Base-by-base conservation (phyloP, 1,140 invertebrate genomes). In the Drosophila nikananu region DNA sequence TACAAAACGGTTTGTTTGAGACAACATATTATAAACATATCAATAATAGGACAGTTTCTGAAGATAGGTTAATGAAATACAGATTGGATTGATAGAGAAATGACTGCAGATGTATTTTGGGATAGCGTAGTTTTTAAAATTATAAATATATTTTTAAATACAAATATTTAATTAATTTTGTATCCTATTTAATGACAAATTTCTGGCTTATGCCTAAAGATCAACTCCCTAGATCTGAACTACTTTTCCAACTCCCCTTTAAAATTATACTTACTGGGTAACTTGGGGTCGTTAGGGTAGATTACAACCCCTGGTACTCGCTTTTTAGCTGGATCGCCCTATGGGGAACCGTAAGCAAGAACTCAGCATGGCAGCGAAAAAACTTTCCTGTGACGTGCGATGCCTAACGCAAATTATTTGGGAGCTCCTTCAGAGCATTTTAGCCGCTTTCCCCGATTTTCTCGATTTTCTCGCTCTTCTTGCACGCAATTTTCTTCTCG, bases 401-500 rank as follows among this genome's bases (percentile, higher is more conserved):
- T 79, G 54, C 35, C 58, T 60, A 64, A 72, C 68, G 77, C 61
- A 90, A 84, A 89, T 90, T 90, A 90, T 89, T 84, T 41, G 73
- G 84, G 80, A 81, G 79, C 77, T 84, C 61, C 60, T 89, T 71
- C 49, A 76, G 65, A 63, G 55, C 81, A 81, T 62, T 81, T 37
- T 65, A 25, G 63, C 27, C 63, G 58, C 63, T 61, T 65, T 65
- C 30, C 37, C 23, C 54, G 54, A 57, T 57, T 57, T 86, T 73
- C 57, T 35, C 54, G 54, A 57, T 57, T 57, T 86, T 73, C 57
- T 58, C 39, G 61, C 58, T 51, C 65, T 77, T 74, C 63, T 60
- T 62, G 77, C 73, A 77, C 72, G 46, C 60, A 68, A 82, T 84
- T 83, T 77, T 80, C 80, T 55, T 76, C 49, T 63, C 44, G 44